phyloP scores from a whole-genome alignment of 2,113 vertebrate species.

The Brachirus orientalis region DNA sequence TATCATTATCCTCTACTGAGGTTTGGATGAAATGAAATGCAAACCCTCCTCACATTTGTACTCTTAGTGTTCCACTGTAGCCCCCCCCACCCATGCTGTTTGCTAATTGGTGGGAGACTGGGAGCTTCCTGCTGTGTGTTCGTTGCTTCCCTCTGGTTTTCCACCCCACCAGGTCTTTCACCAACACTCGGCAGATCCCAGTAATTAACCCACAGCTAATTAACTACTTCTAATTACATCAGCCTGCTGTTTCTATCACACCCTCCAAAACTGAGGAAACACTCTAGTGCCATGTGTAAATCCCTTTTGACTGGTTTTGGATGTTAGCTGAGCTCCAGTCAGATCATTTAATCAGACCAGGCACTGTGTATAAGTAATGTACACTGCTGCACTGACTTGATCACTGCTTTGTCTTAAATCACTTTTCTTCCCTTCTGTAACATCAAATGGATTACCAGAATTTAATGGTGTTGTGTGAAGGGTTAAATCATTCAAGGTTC shows the following conservation, averaged over 20 bases:
- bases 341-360: constrained; percentile 41
- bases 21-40: constrained; percentile 64
- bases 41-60: constrained; percentile 65
- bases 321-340: constrained; percentile 48
- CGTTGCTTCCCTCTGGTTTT: constrained; percentile 75
- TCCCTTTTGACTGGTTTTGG: constrained; percentile 55
- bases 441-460: constrained; percentile 68
- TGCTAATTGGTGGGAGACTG: constrained; percentile 85
- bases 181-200: constrained; percentile 82
- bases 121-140: constrained; percentile 83
- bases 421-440: constrained; percentile 59
- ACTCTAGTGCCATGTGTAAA: constrained; percentile 56
- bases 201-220: constrained; percentile 99
- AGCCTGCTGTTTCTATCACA: constrained; percentile 90
- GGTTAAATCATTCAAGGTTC: constrained; percentile 70
- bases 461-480: constrained; percentile 65
- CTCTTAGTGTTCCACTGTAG: constrained; percentile 52
- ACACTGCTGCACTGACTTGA: constrained; percentile 27
- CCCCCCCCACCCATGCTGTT: constrained; percentile 61
- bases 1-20: constrained; percentile 20
- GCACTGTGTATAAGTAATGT: constrained; percentile 22
- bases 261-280: constrained; percentile 85
- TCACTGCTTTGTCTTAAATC: constrained; percentile 43
- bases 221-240: constrained; percentile 99
- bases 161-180: constrained; percentile 79